Percentiles rank a stretch among this genome's conserved stretches.
Conservation (phyloP, 2,113 vertebrate species). For the Recurvirostra avosetta region DNA sequence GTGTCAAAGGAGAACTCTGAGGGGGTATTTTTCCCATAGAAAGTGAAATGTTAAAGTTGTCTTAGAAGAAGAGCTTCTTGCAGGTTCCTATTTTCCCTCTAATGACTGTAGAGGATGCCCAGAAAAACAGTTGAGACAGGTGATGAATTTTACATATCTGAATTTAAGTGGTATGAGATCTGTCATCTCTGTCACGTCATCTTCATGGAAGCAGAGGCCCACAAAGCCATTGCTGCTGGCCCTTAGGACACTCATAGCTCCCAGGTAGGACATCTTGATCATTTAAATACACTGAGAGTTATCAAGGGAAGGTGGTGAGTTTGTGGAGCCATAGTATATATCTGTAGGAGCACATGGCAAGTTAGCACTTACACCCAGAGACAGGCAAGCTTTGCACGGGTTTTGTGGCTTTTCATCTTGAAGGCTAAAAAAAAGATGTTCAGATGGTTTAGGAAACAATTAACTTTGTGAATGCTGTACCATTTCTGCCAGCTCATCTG, state of each 20-base stretch:
- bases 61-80: neutral
- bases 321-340: neutral
- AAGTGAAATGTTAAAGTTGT: neutral
- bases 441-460: neutral
- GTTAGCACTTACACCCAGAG: neutral
- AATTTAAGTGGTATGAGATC: neutral
- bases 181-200: neutral
- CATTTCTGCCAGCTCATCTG: neutral
- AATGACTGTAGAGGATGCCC: neutral
- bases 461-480: neutral
- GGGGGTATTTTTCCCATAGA: neutral
- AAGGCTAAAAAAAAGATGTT: neutral
- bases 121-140: neutral
- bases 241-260: neutral
- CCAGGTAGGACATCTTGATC: neutral
- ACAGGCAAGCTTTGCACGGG: neutral
- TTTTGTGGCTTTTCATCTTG: neutral
- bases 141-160: neutral
- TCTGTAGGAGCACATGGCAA: neutral
- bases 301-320: neutral
- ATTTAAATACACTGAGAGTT: neutral
- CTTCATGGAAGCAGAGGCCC: neutral
- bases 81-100: neutral
- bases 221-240: neutral
- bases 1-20: neutral